Evolutionary conservation across 2,797 vertebrate genomes (phyloP), one percentile per base, ranked within the genome.

Genomic region (Rhabdomys pumilio): DNA sequence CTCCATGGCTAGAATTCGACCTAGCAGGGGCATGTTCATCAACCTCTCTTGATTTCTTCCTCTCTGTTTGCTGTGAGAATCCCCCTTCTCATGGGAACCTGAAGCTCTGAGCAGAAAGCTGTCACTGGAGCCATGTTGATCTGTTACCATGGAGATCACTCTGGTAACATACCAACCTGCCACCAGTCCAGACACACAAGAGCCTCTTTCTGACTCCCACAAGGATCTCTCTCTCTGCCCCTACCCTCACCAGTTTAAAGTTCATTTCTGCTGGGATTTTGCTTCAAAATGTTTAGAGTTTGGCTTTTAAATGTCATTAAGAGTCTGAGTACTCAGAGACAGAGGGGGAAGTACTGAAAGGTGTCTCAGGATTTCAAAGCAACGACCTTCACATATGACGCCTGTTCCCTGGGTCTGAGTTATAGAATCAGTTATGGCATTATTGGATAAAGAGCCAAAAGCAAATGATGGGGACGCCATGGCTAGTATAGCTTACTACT

Each of bases 1-100:
- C 55, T 86, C 77, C 44, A 77, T 22, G 79, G 69, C 17, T 6
- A 91, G 83, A 91, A 73, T 47, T 94, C 65, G 85, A 90, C 82
- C 81, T 97, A 89, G 53, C 57, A 96, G 95, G 84, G 94, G 95
- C 88, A 91, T 2, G 4, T 1, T 0, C 17, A 76, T 82, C 95
- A 93, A 22, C 89, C 83, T 94, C 98, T 98, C 98, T 97, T 91
- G 34, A 91, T 97, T 97, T 97, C 94, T 97, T 44, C 86, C 84
- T 96, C 90, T 82, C 57, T 47, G 17, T 44, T 95, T 84, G 91
- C 96, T 89, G 59, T 55, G 89, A 97, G 97, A 97, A 97, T 97
- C 90, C 69, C 81, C 96, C 98, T 98, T 98, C 98, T 98, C 98
- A 96, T 95, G 97, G 97, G 98, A 98, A 98, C 92, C 90, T 89